These are phyloP conservation scores for Gasterosteus aculeatus DNA, from an alignment of 2,113 vertebrate species.

Conservation along the genomic window DNA sequence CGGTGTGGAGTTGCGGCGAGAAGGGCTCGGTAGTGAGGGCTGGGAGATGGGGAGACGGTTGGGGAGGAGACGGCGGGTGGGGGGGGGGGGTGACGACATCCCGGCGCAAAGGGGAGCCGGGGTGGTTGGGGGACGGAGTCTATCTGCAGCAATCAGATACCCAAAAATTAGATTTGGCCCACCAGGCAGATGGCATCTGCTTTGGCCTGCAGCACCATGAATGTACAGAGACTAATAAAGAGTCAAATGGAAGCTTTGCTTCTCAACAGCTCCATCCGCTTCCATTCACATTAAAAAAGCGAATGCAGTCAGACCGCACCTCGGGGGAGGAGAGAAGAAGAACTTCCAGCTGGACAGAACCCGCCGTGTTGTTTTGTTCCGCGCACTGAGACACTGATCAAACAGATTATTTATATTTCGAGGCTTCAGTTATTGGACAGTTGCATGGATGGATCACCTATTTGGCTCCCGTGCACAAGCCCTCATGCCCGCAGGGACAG, in stretches of 20 bases:
- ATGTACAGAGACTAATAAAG: constrained; percentile 19
- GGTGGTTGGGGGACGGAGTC: constrained; percentile 4
- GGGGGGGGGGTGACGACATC: constrained; percentile 53
- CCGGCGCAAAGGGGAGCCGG: constrained; percentile 22
- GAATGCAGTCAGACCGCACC: constrained; percentile 5
- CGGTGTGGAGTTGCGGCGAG: constrained; percentile 64
- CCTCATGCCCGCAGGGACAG: neutral
- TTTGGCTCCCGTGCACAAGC: neutral
- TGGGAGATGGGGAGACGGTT: constrained; percentile 32
- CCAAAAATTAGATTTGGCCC: constrained; percentile 46
- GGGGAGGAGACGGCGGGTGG: constrained; percentile 47
- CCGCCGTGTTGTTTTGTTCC: neutral
- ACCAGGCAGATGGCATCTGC: constrained; percentile 39
- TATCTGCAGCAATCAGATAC: constrained; percentile 24
- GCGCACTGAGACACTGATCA: neutral
- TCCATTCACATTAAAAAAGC: constrained; percentile 11
- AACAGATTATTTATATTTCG: constrained; percentile 16
- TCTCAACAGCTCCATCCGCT: constrained; percentile 11
- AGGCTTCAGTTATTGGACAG: neutral
- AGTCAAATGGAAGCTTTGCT: neutral
- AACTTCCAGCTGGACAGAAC: constrained; percentile 13
- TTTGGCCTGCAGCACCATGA: constrained; percentile 15
- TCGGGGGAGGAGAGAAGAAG: neutral
- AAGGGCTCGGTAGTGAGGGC: constrained; percentile 42
- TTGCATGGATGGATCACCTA: neutral